Percentiles rank a stretch among this genome's conserved stretches.
These are phyloP conservation scores for Diabrotica undecimpunctata DNA, from an alignment of 1,140 invertebrate species.

Conservation along the genomic window DNA sequence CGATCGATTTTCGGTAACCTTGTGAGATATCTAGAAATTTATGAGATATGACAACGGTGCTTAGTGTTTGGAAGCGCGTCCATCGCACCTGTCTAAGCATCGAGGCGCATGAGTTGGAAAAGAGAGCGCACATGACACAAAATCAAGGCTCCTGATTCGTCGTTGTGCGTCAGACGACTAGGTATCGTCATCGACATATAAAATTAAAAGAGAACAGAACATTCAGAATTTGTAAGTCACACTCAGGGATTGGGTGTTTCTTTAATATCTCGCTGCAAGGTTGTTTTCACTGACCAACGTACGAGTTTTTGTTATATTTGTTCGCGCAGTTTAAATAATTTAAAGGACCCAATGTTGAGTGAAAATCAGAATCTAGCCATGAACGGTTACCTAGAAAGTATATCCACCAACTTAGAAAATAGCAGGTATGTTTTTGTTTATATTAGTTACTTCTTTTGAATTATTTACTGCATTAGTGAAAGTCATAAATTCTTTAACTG, in stretches of 20 bases:
- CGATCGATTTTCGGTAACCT: no score
- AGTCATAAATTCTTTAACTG: neutral
- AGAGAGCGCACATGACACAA: neutral
- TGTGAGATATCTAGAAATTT: no score
- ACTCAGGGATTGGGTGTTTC: constrained; percentile 7
- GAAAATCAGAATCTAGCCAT: constrained; percentile 4
- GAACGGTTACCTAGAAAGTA: constrained; percentile 10
- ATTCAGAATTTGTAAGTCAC: constrained; percentile 11
- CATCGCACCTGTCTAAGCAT: neutral
- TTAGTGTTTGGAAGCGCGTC: neutral
- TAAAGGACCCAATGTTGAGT: constrained; percentile 6
- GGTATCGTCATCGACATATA: constrained; percentile 13
- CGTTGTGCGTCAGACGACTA: constrained; percentile 10
- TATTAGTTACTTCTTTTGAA: neutral
- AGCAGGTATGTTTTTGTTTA: constrained; percentile 11
- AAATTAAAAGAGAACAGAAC: constrained; percentile 15
- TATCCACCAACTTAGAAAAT: constrained; percentile 11
- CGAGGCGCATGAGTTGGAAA: neutral
- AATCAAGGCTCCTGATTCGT: constrained; percentile 5
- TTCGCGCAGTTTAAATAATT: neutral
- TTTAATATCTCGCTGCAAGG: neutral
- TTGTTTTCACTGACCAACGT: constrained; percentile 8
- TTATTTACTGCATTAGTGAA: neutral
- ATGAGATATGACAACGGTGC: no score
- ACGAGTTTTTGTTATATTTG: neutral